These are phyloP conservation scores for Nycticryphes semicollaris DNA, from an alignment of 2,113 vertebrate species.

Conservation along the genomic window DNA sequence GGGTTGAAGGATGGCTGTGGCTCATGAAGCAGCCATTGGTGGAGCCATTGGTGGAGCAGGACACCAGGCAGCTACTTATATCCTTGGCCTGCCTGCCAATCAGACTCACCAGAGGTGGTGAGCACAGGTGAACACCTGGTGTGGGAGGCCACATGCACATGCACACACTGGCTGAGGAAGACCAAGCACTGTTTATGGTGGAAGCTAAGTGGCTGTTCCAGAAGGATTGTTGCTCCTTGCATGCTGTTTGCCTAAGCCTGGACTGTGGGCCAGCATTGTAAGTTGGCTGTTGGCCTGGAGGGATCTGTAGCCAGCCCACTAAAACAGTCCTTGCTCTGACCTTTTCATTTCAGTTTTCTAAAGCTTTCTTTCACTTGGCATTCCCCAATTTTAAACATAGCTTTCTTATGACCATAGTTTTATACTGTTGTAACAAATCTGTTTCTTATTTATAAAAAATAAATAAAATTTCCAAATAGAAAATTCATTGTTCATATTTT, in stretches of 20 bases:
- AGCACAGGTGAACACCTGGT: background rate
- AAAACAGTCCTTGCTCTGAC: background rate
- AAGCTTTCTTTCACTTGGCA: background rate
- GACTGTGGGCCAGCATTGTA: fast-evolving
- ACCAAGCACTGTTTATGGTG: background rate
- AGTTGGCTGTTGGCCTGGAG: fast-evolving
- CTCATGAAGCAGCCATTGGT: fast-evolving
- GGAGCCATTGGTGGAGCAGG: fast-evolving
- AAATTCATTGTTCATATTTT: background rate
- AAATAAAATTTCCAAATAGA: background rate
- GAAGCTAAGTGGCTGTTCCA: background rate
- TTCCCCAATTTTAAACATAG: background rate
- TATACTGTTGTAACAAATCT: background rate
- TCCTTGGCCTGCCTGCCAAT: background rate
- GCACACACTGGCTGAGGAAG: background rate
- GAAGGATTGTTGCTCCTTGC: background rate
- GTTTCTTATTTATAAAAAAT: background rate
- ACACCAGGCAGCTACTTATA: fast-evolving
- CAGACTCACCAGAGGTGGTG: background rate
- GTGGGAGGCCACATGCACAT: too few species aligned
- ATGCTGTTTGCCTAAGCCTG: background rate
- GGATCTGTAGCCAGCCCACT: background rate
- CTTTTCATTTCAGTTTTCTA: background rate
- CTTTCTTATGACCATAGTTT: background rate
- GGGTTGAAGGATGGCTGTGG: fast-evolving